These are phyloP conservation scores for Pantherophis vulpinus DNA, from an alignment of 2,797 vertebrate species.

Conservation along the genomic window DNA sequence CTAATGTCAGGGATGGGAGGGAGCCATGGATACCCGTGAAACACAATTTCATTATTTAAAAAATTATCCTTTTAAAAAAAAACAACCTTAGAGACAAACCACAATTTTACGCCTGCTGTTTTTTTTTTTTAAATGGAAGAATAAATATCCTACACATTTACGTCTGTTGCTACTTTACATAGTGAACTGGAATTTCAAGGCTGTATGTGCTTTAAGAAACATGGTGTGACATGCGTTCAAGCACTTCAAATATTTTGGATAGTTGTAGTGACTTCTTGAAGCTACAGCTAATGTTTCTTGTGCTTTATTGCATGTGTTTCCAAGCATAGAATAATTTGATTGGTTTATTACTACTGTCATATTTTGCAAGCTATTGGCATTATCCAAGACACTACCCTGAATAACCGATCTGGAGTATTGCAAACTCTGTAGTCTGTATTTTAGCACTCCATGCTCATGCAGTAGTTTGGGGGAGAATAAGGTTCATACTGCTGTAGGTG, in stretches of 20 bases:
- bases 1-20: slow-evolving; percentile 58
- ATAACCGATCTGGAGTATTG: slow-evolving; percentile 22
- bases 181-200: slow-evolving; percentile 46
- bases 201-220: slow-evolving; percentile 48
- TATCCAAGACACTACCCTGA: slow-evolving; percentile 51
- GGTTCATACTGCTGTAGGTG: not conserved
- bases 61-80: not conserved
- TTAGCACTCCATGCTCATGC: slow-evolving; percentile 65
- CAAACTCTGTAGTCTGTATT: slow-evolving; percentile 38
- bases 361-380: slow-evolving; percentile 49
- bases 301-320: slow-evolving; percentile 53
- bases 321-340: slow-evolving; percentile 40
- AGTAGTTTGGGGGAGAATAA: slow-evolving; percentile 1
- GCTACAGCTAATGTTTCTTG: slow-evolving; percentile 45
- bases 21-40: slow-evolving; percentile 54
- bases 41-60: slow-evolving; percentile 45
- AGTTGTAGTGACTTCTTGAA: slow-evolving; percentile 56
- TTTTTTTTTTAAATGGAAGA: slow-evolving; percentile 50
- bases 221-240: slow-evolving; percentile 47
- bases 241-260: slow-evolving; percentile 29
- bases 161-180: slow-evolving; percentile 32
- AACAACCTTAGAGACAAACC: slow-evolving; percentile 27
- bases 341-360: slow-evolving; percentile 42
- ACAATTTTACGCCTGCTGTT: slow-evolving; percentile 40
- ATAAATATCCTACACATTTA: slow-evolving; percentile 43